A percentile compares a stretch with the other conserved stretches of the same genome.
phyloP scores from a whole-genome alignment of 2,113 vertebrate genomes.

The Myiopsitta monachus region DNA sequence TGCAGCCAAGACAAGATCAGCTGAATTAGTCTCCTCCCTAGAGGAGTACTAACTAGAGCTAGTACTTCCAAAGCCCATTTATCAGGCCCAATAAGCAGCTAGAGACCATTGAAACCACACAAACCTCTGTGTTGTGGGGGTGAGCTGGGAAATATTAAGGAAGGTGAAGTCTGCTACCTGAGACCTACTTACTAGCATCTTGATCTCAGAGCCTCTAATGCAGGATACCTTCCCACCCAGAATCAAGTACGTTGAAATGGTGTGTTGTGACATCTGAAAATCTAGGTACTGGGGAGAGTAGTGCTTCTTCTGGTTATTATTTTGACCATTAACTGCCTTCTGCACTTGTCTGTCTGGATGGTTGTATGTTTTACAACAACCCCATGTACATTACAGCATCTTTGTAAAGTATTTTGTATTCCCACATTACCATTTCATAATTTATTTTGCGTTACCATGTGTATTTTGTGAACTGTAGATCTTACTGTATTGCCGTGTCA shows the following conservation, averaged over 20 bases:
- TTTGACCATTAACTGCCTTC: not conserved
- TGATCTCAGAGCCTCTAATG: not conserved
- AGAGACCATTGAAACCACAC: not conserved
- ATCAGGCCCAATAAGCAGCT: not conserved
- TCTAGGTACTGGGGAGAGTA: not conserved
- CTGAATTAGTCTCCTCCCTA: not conserved
- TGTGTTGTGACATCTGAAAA: not conserved
- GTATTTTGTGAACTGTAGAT: not conserved
- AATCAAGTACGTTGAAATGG: not conserved
- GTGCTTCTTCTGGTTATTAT: not conserved
- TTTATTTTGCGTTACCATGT: not conserved
- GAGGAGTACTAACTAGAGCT: not conserved
- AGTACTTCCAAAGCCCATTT: not conserved
- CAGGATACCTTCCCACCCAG: not conserved
- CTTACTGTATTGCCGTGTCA: not conserved
- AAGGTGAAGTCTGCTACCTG: not conserved
- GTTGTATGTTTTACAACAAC: not conserved
- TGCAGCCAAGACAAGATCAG: conserved; percentile 63
- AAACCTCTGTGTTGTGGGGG: not conserved
- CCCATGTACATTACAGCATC: not conserved
- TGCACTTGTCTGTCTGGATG: not conserved
- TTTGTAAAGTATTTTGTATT: not conserved
- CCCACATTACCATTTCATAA: not conserved
- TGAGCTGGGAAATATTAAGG: not conserved
- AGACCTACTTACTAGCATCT: not conserved